Evolutionary conservation across 2,797 vertebrate species (phyloP), one percentile per base, ranked within the genome.

Genomic region (Borostomias antarcticus): DNA sequence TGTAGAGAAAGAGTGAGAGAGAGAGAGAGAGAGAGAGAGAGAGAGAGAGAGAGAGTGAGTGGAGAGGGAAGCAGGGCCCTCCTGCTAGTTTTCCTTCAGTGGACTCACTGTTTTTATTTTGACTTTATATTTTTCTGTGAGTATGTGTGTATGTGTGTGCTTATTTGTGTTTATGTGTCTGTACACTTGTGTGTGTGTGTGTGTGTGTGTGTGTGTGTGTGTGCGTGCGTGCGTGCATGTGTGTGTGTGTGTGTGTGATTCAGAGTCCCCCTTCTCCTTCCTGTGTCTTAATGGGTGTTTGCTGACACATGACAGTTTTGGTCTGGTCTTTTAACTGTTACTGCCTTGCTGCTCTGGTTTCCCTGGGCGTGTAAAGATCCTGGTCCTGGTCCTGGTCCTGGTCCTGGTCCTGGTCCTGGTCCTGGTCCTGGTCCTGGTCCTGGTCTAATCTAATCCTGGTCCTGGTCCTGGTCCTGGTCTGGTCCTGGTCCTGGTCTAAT

Each of bases 281-380:
- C 51, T 21, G 26, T 54, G 17, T 56, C 64, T 25, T n/a, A 30
- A 64, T 62, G 63, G 51, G 65, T 75, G 73, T 69, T 54, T 64
- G 64, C 64, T 1, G 21, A 74, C 72, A 71, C 58, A 63, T n/a
- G 5, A 5, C 53, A 48, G 61, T 1, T 3, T 23, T 28, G 48
- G 63, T 47, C 45, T 11, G 0, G 28, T 53, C 68, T 64, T 57
- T 78, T 68, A 67, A 76, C 66, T 48, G 4, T 21, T 32, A 28
- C 30, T 13, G 45, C 28, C n/a, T 48, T 25, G 28, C 66, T 37
- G 21, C n/a, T 29, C 23, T 57, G 75, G 75, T 80, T 82, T 77
- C 72, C 35, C 28, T 63, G 21, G 58, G 23, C n/a, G 58, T 26
- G 50, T 7, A 64, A 33, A 40, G 17, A 9, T 51, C 29, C 40